Conservation (phyloP, 2,113 vertebrate genomes). For the Rallus limicola region DNA sequence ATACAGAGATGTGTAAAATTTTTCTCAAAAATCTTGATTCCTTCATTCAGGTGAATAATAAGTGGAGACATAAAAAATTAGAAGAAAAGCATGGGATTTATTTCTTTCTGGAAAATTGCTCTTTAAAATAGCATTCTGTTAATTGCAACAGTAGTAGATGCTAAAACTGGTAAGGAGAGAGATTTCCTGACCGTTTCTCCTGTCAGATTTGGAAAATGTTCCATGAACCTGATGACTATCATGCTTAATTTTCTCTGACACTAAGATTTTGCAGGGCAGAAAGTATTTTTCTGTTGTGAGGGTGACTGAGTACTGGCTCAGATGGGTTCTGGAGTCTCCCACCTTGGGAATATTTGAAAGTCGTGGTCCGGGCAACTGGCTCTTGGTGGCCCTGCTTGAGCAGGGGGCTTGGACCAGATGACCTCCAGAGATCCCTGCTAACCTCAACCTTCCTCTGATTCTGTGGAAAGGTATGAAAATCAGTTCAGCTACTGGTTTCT, state of each 20-base stretch:
- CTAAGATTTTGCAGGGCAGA: neutral
- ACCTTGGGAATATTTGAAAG: neutral
- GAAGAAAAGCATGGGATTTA: neutral
- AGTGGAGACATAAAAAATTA: neutral
- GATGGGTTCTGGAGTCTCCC: neutral
- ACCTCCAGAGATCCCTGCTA: neutral
- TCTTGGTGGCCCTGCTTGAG: neutral
- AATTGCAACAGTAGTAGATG: neutral
- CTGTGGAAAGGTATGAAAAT: neutral
- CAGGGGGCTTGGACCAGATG: no score
- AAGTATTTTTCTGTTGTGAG: neutral
- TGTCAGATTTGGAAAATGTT: neutral
- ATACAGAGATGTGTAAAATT: neutral
- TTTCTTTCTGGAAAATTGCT: neutral
- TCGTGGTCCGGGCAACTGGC: fast-evolving
- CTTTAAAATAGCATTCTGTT: neutral
- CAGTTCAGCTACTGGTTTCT: neutral
- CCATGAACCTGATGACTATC: neutral
- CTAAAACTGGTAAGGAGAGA: neutral
- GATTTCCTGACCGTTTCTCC: neutral
- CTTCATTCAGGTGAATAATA: no score
- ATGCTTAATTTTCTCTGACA: neutral
- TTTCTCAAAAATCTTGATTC: neutral
- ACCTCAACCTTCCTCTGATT: neutral
- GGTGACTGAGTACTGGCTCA: neutral